Conservation (phyloP, 2,113 vertebrate species). For the Hystrix brachyura region DNA sequence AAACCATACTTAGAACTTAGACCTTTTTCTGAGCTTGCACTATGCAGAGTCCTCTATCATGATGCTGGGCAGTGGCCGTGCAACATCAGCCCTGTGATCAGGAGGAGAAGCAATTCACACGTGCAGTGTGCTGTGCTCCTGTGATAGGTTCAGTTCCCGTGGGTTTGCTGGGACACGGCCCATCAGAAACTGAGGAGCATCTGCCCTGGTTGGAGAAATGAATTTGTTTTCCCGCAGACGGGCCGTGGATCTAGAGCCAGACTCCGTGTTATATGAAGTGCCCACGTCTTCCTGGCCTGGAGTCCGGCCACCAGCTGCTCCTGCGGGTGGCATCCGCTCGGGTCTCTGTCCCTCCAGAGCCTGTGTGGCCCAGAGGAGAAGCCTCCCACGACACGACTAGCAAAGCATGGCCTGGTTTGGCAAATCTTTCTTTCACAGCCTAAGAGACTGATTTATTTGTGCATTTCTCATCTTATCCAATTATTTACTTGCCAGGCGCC, state of each 20-base stretch:
- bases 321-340: neutral
- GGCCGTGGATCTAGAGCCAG: neutral
- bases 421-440: neutral
- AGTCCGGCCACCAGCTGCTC: neutral
- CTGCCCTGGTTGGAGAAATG: neutral
- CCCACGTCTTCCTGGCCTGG: fast-evolving
- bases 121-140: no score
- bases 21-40: neutral
- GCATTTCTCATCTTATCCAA: neutral
- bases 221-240: neutral
- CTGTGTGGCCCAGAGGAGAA: neutral
- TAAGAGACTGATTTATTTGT: neutral
- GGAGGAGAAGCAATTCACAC: neutral
- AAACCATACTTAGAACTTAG: neutral
- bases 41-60: neutral
- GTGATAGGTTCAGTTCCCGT: neutral
- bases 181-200: neutral
- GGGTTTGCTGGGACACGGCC: neutral
- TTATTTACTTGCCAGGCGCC: neutral
- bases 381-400: neutral
- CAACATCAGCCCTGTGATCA: neutral
- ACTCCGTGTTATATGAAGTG: neutral
- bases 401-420: no score
- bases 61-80: neutral
- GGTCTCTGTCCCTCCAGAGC: neutral